phyloP scores from a whole-genome alignment of 1,140 invertebrate genomes.

The Caerostris darwini region DNA sequence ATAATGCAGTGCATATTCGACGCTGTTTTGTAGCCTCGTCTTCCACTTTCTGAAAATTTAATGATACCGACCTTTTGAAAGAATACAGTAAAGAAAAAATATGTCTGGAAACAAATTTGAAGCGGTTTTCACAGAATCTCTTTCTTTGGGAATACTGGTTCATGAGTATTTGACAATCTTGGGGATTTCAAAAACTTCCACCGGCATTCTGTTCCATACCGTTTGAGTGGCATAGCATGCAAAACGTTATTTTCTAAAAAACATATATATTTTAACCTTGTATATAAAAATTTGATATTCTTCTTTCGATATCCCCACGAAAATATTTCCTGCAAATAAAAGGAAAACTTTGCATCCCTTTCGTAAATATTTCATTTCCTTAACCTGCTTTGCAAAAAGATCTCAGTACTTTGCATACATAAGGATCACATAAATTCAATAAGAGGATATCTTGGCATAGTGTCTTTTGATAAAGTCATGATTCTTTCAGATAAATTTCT shows the following conservation, averaged over 20 bases:
- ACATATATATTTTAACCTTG: neutral
- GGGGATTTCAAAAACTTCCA: neutral
- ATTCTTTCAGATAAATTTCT: neutral
- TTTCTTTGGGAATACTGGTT: neutral
- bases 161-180: neutral
- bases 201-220: neutral
- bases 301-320: neutral
- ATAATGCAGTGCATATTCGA: constrained; percentile 3
- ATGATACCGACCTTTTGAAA: neutral
- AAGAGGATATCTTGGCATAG: neutral
- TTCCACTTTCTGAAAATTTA: constrained; percentile 22
- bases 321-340: neutral
- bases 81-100: neutral
- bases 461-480: neutral
- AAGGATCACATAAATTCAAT: neutral
- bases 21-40: constrained; percentile 22
- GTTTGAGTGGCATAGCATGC: neutral
- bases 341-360: neutral
- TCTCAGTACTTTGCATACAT: neutral
- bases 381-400: neutral
- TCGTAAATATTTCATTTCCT: neutral
- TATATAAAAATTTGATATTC: neutral
- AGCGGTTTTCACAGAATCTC: neutral
- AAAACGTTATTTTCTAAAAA: neutral
- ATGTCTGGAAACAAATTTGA: constrained; percentile 4